A percentile compares a stretch with the other conserved stretches of the same genome.
Conservation (phyloP, 2,888 invertebrate genomes). For the Hydrotaea cyrtoneurina region DNA sequence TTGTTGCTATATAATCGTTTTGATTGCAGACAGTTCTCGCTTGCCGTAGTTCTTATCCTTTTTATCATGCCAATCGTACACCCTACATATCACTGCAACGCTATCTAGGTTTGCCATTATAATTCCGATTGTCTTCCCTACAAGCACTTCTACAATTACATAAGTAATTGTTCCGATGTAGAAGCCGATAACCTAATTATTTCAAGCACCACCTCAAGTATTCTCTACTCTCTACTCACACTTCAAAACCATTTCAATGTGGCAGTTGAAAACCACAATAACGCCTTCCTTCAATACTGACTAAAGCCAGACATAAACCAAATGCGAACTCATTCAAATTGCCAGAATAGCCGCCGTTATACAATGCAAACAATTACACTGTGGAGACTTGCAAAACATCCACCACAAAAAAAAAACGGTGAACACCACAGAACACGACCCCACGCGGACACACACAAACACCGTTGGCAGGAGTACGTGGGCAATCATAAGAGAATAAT, state of each 20-base stretch:
- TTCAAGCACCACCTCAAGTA: neutral
- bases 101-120: no score
- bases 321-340: neutral
- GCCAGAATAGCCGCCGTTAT: constrained; percentile 41
- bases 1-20: no score
- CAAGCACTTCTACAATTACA: no score
- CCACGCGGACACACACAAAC: constrained; percentile 9
- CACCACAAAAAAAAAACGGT: constrained; percentile 8
- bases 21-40: no score
- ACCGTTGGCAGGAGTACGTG: neutral
- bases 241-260: no score
- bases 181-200: no score
- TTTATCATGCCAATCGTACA: no score
- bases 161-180: no score
- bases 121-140: no score
- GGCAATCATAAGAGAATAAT: neutral
- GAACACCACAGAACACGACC: constrained; percentile 22
- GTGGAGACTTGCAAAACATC: constrained; percentile 45
- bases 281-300: constrained; percentile 5
- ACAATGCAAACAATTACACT: constrained; percentile 57
- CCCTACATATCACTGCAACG: no score
- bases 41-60: no score
- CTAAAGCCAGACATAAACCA: neutral
- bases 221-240: neutral
- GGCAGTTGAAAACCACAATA: neutral